Base-by-base conservation (phyloP, 2,888 invertebrate species). In the Luperina nickerlii region DNA sequence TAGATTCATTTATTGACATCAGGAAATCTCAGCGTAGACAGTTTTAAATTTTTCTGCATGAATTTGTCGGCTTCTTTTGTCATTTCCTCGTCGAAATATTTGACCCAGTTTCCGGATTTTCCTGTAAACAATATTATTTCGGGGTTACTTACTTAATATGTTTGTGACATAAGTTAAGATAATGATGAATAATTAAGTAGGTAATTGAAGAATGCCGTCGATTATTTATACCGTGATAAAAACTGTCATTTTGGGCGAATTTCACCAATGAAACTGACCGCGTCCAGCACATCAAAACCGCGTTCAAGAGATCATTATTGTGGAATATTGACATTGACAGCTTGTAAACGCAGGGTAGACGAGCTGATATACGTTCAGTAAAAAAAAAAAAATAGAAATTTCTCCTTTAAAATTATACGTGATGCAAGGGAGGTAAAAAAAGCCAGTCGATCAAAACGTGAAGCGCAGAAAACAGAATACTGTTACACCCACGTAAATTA, bases 21-120 rank as follows among this genome's bases (percentile, higher is more conserved):
- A 57, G 94, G 95, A 63, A 92, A 94, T 2, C 91, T 87, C 83
- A 95, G 85, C 60, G 91, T 92, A 6, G 93, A 93, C 0, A 88
- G 79, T 32, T 87, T 86, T 6, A 93, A 86, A 76, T 94, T 85
- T 70, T 88, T 90, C 48, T 90, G 84, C 83, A 94, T 90, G 54
- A 90, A 95, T 51, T 92, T 91, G 13, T 94, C 92, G 0, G 94
- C 94, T 89, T 95, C 92, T 63, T 89, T 90, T 70, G 81, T 91
- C 92, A 94, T 91, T 54, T 92, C 89, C 0, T 92, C 92, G 69
- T 94, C 90, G 85, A 95, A 95, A 77, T 95, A 94, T 73, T 94
- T 87, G 70, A 91, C 87, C 95, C 95, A 95, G 57, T 92, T 92
- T 0, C 94, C 94, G 1, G 94, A 90, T 87, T 93, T 92, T n/a